A percentile compares a stretch with the other conserved stretches of the same genome.
Conservation (phyloP, 2,113 vertebrate species). For the Thoracochromis brauschi region DNA sequence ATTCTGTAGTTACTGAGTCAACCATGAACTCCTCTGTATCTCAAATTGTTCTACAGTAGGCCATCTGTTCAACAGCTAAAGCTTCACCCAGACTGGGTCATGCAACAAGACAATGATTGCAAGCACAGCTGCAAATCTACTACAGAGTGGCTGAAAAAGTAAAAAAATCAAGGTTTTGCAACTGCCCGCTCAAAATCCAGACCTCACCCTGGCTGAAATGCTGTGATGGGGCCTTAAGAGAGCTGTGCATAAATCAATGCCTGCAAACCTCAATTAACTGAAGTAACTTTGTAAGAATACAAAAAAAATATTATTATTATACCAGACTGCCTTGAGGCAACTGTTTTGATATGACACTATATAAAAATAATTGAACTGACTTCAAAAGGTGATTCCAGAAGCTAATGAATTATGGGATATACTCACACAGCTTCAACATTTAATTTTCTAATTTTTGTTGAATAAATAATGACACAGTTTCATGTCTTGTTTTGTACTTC, state of each 20-base stretch:
- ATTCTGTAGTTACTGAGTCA: not conserved
- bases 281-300: not conserved
- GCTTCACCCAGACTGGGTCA: not conserved
- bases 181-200: accelerated
- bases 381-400: not conserved
- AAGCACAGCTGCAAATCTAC: not conserved
- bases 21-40: not conserved
- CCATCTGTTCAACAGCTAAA: not conserved
- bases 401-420: not conserved
- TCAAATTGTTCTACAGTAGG: not conserved
- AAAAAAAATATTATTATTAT: not conserved
- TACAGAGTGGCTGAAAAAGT: not conserved
- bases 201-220: not conserved
- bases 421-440: not conserved
- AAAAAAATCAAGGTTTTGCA: not conserved
- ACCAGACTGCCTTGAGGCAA: not conserved
- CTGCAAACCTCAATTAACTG: not conserved
- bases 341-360: accelerated
- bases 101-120: not conserved
- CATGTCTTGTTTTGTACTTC: not conserved
- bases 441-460: not conserved
- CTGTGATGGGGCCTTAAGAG: not conserved
- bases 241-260: not conserved
- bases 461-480: not conserved
- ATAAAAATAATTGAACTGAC: not conserved